Evolutionary conservation across 2,888 invertebrate species (phyloP).

Genomic region (Stenolophus ochropezus): DNA sequence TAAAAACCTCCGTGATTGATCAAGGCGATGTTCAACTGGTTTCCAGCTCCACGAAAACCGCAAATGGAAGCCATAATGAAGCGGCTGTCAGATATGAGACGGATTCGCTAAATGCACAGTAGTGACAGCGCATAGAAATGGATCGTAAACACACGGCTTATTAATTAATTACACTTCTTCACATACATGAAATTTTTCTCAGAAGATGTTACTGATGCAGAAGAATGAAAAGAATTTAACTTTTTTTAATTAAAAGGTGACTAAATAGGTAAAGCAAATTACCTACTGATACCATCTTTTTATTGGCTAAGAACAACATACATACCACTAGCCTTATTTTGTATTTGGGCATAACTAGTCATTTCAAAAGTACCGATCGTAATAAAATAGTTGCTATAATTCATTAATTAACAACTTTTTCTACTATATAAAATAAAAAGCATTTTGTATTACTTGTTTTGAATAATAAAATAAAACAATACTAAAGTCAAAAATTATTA

Average conservation of each 20-base stretch:
- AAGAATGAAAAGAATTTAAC: not conserved
- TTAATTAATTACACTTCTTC: constrained; percentile 2
- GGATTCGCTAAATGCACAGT: constrained; percentile 19
- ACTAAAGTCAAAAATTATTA: too few relatives aligned
- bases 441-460: too few relatives aligned
- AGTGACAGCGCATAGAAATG: constrained; percentile 23
- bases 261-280: not conserved
- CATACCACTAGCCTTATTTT: not conserved
- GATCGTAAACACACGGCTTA: not conserved
- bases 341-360: not conserved
- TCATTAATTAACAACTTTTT: not conserved
- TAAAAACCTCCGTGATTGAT: constrained; percentile 36
- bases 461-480: too few relatives aligned
- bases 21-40: constrained; percentile 30
- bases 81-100: constrained; percentile 45
- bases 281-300: not conserved
- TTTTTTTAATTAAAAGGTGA: not conserved
- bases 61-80: constrained; percentile 44
- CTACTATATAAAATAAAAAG: not conserved
- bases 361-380: not conserved
- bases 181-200: not conserved
- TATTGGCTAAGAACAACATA: not conserved
- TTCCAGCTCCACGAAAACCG: constrained; percentile 43
- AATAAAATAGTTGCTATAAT: not conserved
- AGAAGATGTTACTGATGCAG: not conserved